Conservation (phyloP, 2,113 vertebrate genomes). For the Isichthys henryi region DNA sequence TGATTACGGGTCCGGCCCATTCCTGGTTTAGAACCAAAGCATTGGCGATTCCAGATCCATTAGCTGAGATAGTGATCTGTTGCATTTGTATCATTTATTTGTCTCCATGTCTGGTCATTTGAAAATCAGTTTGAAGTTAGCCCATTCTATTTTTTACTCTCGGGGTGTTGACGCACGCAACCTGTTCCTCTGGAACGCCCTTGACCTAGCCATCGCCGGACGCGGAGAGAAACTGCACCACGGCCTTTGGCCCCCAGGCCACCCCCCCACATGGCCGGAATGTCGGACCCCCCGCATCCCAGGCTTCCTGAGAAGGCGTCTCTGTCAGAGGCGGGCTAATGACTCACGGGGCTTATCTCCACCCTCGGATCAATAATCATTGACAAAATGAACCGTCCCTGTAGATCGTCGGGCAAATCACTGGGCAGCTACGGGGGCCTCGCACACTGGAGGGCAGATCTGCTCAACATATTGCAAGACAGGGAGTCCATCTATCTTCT, state of each 20-base stretch:
- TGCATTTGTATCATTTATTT: neutral
- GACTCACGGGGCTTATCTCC: slow-evolving; percentile 56
- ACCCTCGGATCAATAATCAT: slow-evolving; percentile 57
- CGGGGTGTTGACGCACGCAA: neutral
- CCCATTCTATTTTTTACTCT: neutral
- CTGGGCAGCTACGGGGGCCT: neutral
- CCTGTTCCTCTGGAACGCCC: neutral
- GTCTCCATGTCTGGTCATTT: neutral
- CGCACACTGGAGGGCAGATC: neutral
- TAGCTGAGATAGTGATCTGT: neutral
- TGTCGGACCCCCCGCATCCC: slow-evolving; percentile 25
- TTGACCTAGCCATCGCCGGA: neutral
- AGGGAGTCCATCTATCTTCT: slow-evolving; percentile 11
- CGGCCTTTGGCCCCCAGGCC: neutral
- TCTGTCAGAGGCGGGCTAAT: slow-evolving; percentile 53
- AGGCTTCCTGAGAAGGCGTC: slow-evolving; percentile 10
- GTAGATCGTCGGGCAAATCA: slow-evolving; percentile 58
- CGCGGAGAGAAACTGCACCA: neutral
- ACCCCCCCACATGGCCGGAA: slow-evolving; percentile 10
- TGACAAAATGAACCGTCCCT: slow-evolving; percentile 54
- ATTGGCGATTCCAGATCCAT: slow-evolving; percentile 45
- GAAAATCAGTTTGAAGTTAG: neutral
- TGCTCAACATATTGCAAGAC: slow-evolving; percentile 27
- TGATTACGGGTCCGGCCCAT: slow-evolving; percentile 39
- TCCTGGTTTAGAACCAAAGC: slow-evolving; percentile 49